Percentiles rank a stretch among this genome's conserved stretches.
Evolutionary conservation across 2,797 vertebrate species (phyloP).

Genomic region (Muscicapa striata): DNA sequence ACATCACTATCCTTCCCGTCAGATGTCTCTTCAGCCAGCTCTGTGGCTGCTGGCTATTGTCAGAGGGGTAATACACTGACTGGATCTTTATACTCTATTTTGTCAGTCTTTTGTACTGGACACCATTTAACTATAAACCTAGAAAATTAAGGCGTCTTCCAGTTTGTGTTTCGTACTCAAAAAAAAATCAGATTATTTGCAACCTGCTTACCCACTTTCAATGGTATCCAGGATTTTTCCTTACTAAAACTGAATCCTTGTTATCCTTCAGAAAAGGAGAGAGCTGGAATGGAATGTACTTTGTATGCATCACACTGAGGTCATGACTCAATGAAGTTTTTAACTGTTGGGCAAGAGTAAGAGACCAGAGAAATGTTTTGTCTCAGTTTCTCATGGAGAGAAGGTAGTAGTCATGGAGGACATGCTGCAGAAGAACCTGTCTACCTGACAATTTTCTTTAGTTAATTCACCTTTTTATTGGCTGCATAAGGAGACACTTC

Average conservation of each 20-base stretch:
- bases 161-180: not conserved
- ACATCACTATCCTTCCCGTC: accelerated
- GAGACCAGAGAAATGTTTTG: not conserved
- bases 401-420: not conserved
- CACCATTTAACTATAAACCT: not conserved
- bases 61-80: not conserved
- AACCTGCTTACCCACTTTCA: not conserved
- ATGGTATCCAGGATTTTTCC: not conserved
- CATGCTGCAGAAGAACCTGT: not conserved
- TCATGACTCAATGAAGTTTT: not conserved
- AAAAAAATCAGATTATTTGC: not conserved
- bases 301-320: not conserved
- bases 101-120: not conserved
- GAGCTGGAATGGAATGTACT: not conserved
- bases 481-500: not conserved
- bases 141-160: not conserved
- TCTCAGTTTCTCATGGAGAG: not conserved
- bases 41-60: not conserved
- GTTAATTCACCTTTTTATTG: not conserved
- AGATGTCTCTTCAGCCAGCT: not conserved
- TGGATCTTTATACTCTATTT: not conserved
- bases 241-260: not conserved
- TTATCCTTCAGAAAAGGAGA: not conserved
- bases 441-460: not conserved
- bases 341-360: not conserved